Evolutionary conservation across 1,140 invertebrate genomes (phyloP), one percentile per base, ranked within the genome.

Genomic region (Popillia japonica): DNA sequence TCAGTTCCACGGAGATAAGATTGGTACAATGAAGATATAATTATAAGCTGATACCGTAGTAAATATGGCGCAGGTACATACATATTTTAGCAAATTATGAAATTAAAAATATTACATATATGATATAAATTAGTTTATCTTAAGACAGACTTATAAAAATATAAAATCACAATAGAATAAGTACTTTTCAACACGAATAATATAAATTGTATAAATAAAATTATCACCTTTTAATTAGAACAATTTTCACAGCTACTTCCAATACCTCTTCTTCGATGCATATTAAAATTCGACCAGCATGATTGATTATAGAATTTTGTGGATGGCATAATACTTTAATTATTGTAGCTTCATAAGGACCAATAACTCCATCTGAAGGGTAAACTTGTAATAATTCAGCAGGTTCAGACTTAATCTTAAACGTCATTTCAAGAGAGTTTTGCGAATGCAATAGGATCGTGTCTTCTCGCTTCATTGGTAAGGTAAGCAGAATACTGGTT

Each of bases 401-500:
- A 6, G 42, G 41, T 59, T 27, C 27, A 20, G 40, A 11, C 22
- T 27, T 55, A 22, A 42, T 23, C 10, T 78, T n/a, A 55, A 55
- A 74, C 9, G 68, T n/a, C n/a, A 75, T 42, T 1, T 23, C 10
- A 23, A 55, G 40, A 10, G 3, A 6, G 40, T 17, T 40, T 14
- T 27, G 17, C 3, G 40, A 73, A 7, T 48, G 40, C 6, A 78
- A 8, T 3, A 78, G 23, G 14, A 78, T 17, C 7, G 41, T 22
- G 34, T 78, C 77, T 74, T 59, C 55, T 6, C 17, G 14, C 55
- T 78, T 77, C 14, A 20, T 59, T 48, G 68, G 55, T 4, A 55
- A 42, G 14, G 42, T 74, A 10, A 78, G 34, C 59, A 78, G n/a
- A 48, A 78, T 59, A 61, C 17, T 74, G 14, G 20, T 78, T 10